Percentiles rank a stretch among this genome's conserved stretches.
Evolutionary conservation across 2,888 invertebrate species (phyloP).

Genomic region (Thecocarcelia acutangulata): DNA sequence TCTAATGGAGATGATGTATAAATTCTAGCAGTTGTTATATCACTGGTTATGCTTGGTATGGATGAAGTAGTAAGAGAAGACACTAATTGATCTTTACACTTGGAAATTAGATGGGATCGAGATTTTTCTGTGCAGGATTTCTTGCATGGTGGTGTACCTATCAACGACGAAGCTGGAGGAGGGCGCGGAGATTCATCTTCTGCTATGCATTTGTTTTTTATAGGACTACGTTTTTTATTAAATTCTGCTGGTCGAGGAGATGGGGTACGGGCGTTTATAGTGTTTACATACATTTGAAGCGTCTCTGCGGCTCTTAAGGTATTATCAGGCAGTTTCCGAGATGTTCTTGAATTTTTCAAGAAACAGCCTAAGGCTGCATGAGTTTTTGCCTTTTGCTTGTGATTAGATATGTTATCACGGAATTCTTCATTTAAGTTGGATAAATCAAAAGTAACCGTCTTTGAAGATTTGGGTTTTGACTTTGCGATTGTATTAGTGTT

Average conservation of each 20-base stretch:
- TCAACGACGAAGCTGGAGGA: conserved; percentile 36
- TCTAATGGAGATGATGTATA: conserved; percentile 60
- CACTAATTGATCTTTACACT: conserved; percentile 53
- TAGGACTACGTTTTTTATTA: conserved; percentile 53
- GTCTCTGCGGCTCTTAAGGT: conserved; percentile 53
- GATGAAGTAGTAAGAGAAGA: conserved; percentile 43
- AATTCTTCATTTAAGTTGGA: conserved; percentile 43
- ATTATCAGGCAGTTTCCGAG: conserved; percentile 47
- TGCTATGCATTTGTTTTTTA: conserved; percentile 60
- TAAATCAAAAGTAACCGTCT: conserved; percentile 61
- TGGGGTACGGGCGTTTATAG: conserved; percentile 43
- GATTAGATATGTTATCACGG: not conserved
- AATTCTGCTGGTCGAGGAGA: conserved; percentile 48
- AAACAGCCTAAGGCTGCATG: conserved; percentile 19
- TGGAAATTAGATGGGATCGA: conserved; percentile 24
- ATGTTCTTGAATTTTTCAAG: conserved; percentile 24
- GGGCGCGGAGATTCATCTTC: conserved; percentile 56
- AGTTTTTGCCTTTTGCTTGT: conserved; percentile 27
- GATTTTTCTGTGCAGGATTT: conserved; percentile 49
- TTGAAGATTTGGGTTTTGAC: conserved; percentile 30
- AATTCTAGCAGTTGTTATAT: conserved; percentile 55
- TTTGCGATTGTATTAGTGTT: not conserved
- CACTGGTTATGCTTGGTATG: conserved; percentile 48
- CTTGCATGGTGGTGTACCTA: conserved; percentile 48
- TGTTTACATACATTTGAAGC: conserved; percentile 54